Conservation (phyloP, 2,797 vertebrate species). For the Poeciliopsis infans region DNA sequence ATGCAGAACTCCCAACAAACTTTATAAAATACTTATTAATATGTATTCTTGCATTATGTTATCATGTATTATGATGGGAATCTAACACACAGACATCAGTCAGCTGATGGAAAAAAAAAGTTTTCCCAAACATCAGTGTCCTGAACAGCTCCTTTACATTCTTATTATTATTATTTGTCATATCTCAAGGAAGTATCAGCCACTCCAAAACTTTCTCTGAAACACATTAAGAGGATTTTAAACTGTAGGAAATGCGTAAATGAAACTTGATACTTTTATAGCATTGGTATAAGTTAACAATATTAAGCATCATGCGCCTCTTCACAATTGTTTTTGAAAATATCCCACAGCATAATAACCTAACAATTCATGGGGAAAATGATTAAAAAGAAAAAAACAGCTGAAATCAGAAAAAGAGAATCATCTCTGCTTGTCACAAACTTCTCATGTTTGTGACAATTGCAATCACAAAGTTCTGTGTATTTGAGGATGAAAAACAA, state of each 20-base stretch:
- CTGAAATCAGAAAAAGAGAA: neutral
- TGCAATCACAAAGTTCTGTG: neutral
- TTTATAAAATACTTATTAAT: neutral
- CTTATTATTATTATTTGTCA: neutral
- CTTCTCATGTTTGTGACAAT: neutral
- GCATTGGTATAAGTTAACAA: neutral
- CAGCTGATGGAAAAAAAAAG: neutral
- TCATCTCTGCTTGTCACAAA: neutral
- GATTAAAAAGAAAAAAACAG: neutral
- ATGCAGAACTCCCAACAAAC: neutral
- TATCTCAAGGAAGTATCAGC: neutral
- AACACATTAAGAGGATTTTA: neutral
- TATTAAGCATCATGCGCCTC: neutral
- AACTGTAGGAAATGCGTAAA: neutral
- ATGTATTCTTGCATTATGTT: neutral
- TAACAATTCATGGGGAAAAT: neutral
- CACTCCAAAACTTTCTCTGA: neutral
- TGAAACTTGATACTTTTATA: neutral
- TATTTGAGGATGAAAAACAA: neutral
- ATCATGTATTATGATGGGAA: neutral
- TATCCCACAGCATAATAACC: neutral
- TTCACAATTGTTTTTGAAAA: neutral
- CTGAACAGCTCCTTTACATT: neutral
- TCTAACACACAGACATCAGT: neutral
- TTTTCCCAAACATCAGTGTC: neutral